Percentiles rank a stretch among this genome's conserved stretches.
Evolutionary conservation across 2,113 vertebrate genomes (phyloP).

Genomic region (Chaetops frenatus): DNA sequence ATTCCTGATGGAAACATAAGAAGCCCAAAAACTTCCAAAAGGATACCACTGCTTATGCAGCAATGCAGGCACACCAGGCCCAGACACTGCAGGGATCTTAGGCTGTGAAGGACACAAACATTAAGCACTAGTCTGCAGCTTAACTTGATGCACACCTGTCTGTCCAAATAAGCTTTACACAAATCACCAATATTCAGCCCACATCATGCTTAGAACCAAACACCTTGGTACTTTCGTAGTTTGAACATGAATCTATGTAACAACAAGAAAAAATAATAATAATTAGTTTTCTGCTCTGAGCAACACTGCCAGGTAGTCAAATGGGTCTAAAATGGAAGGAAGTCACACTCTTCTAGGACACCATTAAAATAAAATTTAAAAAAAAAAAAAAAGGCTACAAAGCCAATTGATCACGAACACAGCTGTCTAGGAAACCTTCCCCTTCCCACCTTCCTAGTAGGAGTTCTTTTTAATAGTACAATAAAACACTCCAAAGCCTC

Average conservation of each 20-base stretch:
- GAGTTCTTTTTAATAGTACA: constrained; percentile 50
- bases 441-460: constrained; percentile 14
- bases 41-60: background rate
- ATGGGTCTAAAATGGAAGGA: background rate
- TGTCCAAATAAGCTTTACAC: background rate
- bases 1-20: background rate
- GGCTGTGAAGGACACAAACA: background rate
- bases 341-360: background rate
- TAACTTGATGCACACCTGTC: background rate
- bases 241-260: background rate
- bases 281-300: background rate
- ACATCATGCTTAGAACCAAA: background rate
- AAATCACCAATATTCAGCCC: background rate
- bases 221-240: background rate
- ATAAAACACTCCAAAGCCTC: constrained; percentile 55
- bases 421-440: constrained; percentile 55
- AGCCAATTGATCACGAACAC: constrained; percentile 40
- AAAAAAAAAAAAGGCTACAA: background rate
- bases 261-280: background rate
- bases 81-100: background rate
- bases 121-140: background rate
- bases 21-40: background rate
- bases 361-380: background rate
- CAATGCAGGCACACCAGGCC: background rate
- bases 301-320: background rate